phyloP scores from a whole-genome alignment of 2,797 vertebrate species.

The Galago senegalensis region DNA sequence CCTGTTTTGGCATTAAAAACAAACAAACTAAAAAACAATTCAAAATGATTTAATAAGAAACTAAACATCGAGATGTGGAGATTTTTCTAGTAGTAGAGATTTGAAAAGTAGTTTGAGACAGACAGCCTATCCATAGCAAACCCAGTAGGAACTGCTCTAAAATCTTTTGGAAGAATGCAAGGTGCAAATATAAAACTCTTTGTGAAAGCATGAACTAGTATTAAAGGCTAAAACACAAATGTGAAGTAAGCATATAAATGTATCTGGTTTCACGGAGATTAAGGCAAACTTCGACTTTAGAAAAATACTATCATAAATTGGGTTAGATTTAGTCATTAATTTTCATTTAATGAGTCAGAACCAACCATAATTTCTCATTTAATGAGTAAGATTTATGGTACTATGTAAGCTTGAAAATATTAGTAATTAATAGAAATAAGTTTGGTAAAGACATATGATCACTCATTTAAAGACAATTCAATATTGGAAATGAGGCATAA shows the following conservation, averaged over 20 bases:
- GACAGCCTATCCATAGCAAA: neutral
- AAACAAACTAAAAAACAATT: constrained; percentile 7
- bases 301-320: neutral
- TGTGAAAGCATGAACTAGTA: neutral
- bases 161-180: neutral
- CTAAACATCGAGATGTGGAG: neutral
- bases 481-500: constrained; percentile 58
- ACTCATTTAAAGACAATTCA: constrained; percentile 63
- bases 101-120: constrained; percentile 33
- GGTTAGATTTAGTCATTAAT: constrained; percentile 49
- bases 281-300: neutral
- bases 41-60: constrained; percentile 3
- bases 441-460: constrained; percentile 45
- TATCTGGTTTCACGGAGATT: neutral
- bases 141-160: neutral
- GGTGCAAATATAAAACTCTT: neutral
- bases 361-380: constrained; percentile 62
- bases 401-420: constrained; percentile 53
- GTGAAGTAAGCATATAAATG: neutral
- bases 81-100: constrained; percentile 12
- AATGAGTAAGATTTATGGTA: constrained; percentile 61
- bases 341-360: constrained; percentile 61
- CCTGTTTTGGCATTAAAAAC: neutral
- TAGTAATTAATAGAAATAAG: constrained; percentile 65
- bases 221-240: neutral